phyloP scores from a whole-genome alignment of 2,113 vertebrate species.

The Casuarius casuarius region DNA sequence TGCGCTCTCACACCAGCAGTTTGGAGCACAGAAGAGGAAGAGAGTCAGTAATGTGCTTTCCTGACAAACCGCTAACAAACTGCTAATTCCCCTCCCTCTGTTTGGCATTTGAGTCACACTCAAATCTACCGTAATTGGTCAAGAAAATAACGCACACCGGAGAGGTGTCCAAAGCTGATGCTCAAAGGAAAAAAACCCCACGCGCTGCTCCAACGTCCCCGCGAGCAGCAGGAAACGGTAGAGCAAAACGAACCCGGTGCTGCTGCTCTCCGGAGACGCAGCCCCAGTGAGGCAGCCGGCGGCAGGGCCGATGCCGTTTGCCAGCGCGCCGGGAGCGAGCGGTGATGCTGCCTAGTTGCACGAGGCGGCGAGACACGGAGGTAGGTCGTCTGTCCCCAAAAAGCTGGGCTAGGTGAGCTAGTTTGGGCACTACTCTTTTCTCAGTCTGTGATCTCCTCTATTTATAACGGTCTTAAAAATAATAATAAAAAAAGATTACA shows the following conservation, averaged over 20 bases:
- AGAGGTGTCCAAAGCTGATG: not conserved
- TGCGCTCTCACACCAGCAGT: not conserved
- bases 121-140: not conserved
- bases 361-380: too few species aligned
- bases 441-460: not conserved
- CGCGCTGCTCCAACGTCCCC: not conserved
- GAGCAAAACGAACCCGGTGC: not conserved
- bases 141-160: not conserved
- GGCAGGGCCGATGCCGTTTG: not conserved
- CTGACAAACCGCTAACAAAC: not conserved
- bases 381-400: not conserved
- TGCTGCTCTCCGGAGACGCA: not conserved
- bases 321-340: not conserved
- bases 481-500: not conserved
- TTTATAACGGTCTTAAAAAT: not conserved
- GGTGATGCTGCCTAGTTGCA: not conserved
- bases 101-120: not conserved
- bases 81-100: too few species aligned
- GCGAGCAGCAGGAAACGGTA: not conserved
- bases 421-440: fast-evolving
- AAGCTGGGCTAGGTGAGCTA: too few species aligned
- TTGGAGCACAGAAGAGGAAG: not conserved
- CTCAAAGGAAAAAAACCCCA: not conserved
- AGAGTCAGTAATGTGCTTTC: not conserved
- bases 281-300: not conserved